Evolutionary conservation across 2,797 vertebrate genomes (phyloP), one percentile per base, ranked within the genome.

Genomic region (Acrossocheilus wenchowensis): DNA sequence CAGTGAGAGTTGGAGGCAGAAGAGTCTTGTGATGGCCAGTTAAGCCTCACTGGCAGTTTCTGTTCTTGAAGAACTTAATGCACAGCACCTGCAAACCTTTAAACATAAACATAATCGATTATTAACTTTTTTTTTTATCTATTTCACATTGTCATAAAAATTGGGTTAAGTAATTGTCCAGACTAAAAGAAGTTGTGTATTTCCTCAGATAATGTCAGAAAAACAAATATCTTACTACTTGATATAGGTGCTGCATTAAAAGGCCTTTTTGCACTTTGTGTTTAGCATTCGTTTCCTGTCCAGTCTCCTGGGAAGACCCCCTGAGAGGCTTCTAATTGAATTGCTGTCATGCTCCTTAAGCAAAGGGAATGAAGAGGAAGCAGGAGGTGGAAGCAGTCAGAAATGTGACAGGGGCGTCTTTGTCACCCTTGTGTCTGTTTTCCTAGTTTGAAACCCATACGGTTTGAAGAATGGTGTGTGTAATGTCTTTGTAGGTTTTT

Each of bases 301-400:
- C 77, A 91, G 89, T 92, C 93, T 93, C 94, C 92, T 80, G 73
- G 89, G 94, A 92, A 92, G 95, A 92, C 93, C 93, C 94, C 94
- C 95, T 86, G 92, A 95, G 95, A 94, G 83, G 89, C 93, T 95
- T 93, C 92, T 95, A 95, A 96, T 96, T 97, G 95, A 96, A 96
- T 95, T 94, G 87, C 89, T 96, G 94, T 95, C 95, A 95, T 95
- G 94, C 95, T 95, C 95, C 94, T 96, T 97, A 96, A 96, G 95
- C 94, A 96, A 95, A 95, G 92, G 94, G 85, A 91, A 93, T 93
- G 89, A 77, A 91, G 90, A 80, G 92, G 92, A 90, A 89, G 89
- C 84, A 90, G 91, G 85, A 86, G 91, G 88, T 39, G 69, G 83
- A 74, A 81, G 72, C 41, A 68, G 26, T 79, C 54, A 7, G 66